phyloP scores from a whole-genome alignment of 53 echinoderm and acorn worm species.

The Temnopleurus reevesii region DNA sequence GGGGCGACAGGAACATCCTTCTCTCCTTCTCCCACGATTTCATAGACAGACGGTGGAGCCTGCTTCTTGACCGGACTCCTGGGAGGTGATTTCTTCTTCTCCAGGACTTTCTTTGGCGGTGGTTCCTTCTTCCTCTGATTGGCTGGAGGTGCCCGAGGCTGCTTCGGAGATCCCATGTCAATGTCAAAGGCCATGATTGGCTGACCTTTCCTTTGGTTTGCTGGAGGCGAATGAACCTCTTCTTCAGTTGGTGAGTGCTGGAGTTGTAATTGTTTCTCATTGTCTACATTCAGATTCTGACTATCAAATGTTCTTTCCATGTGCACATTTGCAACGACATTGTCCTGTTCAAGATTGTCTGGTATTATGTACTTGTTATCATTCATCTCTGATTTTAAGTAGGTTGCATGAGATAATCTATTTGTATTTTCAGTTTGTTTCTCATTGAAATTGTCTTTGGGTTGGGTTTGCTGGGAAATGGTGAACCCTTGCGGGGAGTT shows the following conservation, averaged over 20 bases:
- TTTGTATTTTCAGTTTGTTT: conserved; percentile 4
- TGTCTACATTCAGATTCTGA: conserved; percentile 8
- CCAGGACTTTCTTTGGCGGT: conserved; percentile 38
- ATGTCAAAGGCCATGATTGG: conserved; percentile 55
- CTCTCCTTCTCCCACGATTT: conserved; percentile 67
- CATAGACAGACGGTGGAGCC: conserved; percentile 66
- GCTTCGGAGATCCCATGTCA: conserved; percentile 39
- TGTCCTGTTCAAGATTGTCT: not conserved
- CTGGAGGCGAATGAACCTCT: conserved; percentile 57
- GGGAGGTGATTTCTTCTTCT: conserved; percentile 43
- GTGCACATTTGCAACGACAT: not conserved
- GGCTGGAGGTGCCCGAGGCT: conserved; percentile 44
- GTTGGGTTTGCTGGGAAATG: not conserved
- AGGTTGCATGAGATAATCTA: conserved; percentile 16
- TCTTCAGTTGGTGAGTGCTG: not conserved
- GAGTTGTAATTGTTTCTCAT: conserved; percentile 5
- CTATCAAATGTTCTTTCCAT: conserved; percentile 8
- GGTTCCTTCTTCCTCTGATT: conserved; percentile 54
- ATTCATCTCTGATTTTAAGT: not conserved
- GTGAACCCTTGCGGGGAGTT: conserved; percentile 15
- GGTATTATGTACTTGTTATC: conserved; percentile 49
- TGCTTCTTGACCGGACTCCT: conserved; percentile 62
- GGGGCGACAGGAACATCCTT: not conserved
- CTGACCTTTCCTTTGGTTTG: conserved; percentile 55
- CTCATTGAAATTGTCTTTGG: conserved; percentile 5